A percentile compares a stretch with the other conserved stretches of the same genome.
Evolutionary conservation across 2,888 invertebrate species (phyloP).

Genomic region (Ormia ochracea): DNA sequence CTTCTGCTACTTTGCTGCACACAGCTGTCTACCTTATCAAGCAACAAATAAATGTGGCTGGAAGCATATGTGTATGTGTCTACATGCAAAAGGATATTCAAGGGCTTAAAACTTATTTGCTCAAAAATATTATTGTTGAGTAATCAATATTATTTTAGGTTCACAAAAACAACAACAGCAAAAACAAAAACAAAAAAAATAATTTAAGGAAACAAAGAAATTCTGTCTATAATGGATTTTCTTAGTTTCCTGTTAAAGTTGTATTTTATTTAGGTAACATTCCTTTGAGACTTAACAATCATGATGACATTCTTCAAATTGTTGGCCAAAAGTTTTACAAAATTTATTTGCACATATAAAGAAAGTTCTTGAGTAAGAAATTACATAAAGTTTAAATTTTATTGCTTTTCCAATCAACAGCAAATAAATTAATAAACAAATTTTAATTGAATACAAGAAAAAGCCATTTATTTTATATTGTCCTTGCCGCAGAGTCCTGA

Average conservation of each 20-base stretch:
- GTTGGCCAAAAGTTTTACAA: conserved; percentile 36
- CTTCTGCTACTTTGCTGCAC: not conserved
- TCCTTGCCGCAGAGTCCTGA: not conserved
- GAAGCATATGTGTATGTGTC: not conserved
- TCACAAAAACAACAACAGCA: not conserved
- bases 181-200: too few species aligned
- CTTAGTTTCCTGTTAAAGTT: conserved; percentile 11
- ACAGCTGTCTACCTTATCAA: not conserved
- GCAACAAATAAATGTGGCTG: not conserved
- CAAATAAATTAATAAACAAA: conserved; percentile 27
- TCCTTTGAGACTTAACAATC: conserved; percentile 46
- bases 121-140: conserved; percentile 45
- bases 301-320: conserved; percentile 57
- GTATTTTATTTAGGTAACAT: conserved; percentile 29
- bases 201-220: too few species aligned
- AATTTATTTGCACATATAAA: not conserved
- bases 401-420: not conserved
- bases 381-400: not conserved
- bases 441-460: conserved; percentile 53
- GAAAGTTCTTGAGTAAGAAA: not conserved
- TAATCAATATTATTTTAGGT: conserved; percentile 55
- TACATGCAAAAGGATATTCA: conserved; percentile 17
- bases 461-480: conserved; percentile 39
- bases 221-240: conserved; percentile 16
- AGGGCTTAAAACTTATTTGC: conserved; percentile 46